Percentiles rank a stretch among this genome's conserved stretches.
Conservation (phyloP, 1,140 invertebrate genomes). For the Drosophila albomicans region DNA sequence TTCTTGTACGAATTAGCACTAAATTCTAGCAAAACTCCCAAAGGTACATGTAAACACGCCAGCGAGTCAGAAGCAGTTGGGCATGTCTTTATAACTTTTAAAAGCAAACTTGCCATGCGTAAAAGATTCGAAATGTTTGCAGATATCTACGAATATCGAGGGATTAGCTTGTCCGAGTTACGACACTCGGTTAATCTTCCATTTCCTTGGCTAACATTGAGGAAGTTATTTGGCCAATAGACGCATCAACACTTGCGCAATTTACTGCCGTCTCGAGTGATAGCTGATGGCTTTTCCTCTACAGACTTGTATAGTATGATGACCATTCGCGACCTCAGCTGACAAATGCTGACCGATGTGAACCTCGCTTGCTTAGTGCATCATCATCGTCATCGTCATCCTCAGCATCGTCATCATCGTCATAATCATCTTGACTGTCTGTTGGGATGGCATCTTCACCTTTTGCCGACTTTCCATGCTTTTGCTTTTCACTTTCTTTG, state of each 20-base stretch:
- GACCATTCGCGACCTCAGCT: constrained; percentile 34
- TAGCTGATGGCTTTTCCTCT: neutral
- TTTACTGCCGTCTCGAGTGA: constrained; percentile 17
- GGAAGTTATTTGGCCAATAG: constrained; percentile 32
- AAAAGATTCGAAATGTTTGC: no score
- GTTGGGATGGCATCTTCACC: constrained; percentile 68
- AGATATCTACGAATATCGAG: neutral
- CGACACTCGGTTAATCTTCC: neutral
- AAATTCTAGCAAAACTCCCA: constrained; percentile 38
- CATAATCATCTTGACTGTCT: constrained; percentile 4
- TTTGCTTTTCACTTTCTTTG: constrained; percentile 77
- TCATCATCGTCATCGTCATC: constrained; percentile 16
- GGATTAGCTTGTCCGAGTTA: neutral
- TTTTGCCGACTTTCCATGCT: constrained; percentile 77
- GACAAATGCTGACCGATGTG: constrained; percentile 70
- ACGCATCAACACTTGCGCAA: constrained; percentile 42
- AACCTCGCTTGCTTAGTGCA: constrained; percentile 45
- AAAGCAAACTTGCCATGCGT: no score
- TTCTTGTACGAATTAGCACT: constrained; percentile 78
- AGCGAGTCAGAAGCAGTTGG: neutral
- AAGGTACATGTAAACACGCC: neutral
- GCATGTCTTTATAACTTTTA: no score
- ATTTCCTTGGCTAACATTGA: constrained; percentile 7
- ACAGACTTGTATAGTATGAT: constrained; percentile 10
- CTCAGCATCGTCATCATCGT: neutral